Conservation (phyloP, 2,888 invertebrate genomes). For the Clunio marinus region DNA sequence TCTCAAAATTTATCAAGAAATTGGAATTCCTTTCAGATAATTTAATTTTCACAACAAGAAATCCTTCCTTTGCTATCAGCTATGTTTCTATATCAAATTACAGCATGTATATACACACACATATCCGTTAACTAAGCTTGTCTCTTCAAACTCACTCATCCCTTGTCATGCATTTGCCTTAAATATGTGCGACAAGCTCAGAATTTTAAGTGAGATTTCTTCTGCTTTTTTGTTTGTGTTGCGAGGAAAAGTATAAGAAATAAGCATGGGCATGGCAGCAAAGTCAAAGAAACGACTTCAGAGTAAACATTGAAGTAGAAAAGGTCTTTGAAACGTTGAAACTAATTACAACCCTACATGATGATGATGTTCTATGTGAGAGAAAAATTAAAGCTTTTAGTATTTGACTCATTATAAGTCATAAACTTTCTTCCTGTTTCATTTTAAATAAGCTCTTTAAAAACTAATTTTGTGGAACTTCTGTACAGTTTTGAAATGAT, state of each 20-base stretch:
- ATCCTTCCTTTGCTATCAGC: background rate
- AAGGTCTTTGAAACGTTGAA: constrained; percentile 18
- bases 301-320: constrained; percentile 8
- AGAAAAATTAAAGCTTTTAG: no score
- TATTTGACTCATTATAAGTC: no score
- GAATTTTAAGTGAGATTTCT: constrained; percentile 32
- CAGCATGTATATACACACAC: background rate
- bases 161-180: constrained; percentile 28
- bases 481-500: no score
- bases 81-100: background rate
- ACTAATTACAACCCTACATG: constrained; percentile 29
- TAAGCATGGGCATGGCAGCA: no score
- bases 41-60: background rate
- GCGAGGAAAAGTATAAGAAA: no score
- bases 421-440: no score
- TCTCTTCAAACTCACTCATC: background rate
- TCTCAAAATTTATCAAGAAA: no score
- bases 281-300: background rate
- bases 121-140: no score
- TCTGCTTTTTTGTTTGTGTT: background rate
- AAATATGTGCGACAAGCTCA: constrained; percentile 29
- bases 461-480: no score
- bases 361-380: no score
- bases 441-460: no score
- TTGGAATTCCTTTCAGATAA: background rate